Evolutionary conservation across 1,140 invertebrate species (phyloP).

Genomic region (Drosophila pandora): DNA sequence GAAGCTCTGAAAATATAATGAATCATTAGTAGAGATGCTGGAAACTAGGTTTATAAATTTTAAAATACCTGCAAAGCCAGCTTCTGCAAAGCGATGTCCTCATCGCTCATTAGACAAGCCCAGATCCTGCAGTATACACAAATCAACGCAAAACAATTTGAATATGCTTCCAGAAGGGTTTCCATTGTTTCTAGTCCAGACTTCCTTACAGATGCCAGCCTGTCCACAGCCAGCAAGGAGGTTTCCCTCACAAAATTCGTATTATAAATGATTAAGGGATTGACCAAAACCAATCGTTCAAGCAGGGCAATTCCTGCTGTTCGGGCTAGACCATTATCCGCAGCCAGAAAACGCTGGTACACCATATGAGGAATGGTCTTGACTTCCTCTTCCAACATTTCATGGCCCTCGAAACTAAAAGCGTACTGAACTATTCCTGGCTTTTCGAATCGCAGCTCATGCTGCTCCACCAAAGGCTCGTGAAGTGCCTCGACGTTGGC

Average conservation of each 20-base stretch:
- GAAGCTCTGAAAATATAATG: slow-evolving; percentile 60
- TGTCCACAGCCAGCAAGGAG: slow-evolving; percentile 57
- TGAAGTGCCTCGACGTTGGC: slow-evolving; percentile 30
- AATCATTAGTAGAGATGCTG: not conserved
- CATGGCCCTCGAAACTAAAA: slow-evolving; percentile 71
- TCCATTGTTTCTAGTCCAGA: slow-evolving; percentile 63
- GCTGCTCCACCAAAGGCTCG: slow-evolving; percentile 35
- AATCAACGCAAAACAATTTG: slow-evolving; percentile 70
- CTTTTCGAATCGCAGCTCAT: slow-evolving; percentile 62
- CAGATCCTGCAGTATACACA: slow-evolving; percentile 74
- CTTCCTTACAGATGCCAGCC: slow-evolving; percentile 66
- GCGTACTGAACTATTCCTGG: slow-evolving; percentile 47
- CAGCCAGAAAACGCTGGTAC: slow-evolving; percentile 62
- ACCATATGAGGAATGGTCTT: slow-evolving; percentile 59
- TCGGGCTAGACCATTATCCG: slow-evolving; percentile 59
- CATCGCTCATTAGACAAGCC: slow-evolving; percentile 66
- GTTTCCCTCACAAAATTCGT: slow-evolving; percentile 72
- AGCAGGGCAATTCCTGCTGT: slow-evolving; percentile 67
- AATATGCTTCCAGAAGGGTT: slow-evolving; percentile 57
- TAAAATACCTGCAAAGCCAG: slow-evolving; percentile 57
- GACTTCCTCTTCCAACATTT: slow-evolving; percentile 55
- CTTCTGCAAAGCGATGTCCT: slow-evolving; percentile 64
- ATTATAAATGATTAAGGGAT: slow-evolving; percentile 75
- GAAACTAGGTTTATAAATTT: not conserved
- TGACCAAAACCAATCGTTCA: slow-evolving; percentile 66